Evolutionary conservation across 2,113 vertebrate species (phyloP).

Genomic region (Pollachius pollachius): DNA sequence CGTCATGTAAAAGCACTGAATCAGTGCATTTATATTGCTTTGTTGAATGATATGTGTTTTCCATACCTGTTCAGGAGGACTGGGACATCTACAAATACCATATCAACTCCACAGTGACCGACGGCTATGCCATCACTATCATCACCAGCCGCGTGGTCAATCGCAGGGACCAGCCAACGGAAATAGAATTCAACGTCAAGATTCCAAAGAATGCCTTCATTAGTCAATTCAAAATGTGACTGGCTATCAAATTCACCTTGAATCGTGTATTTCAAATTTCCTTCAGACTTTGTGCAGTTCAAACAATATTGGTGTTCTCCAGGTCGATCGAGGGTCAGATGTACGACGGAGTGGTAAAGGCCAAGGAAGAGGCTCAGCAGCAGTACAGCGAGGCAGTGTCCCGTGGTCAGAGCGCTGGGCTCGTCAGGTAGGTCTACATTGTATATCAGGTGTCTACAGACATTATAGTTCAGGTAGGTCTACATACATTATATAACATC

Average conservation of each 20-base stretch:
- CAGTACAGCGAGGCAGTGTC: slow-evolving; percentile 86
- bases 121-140: slow-evolving; percentile 86
- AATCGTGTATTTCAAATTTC: neutral
- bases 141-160: slow-evolving; percentile 89
- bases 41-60: neutral
- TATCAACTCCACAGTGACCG: slow-evolving; percentile 84
- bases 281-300: neutral
- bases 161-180: slow-evolving; percentile 71
- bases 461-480: no score
- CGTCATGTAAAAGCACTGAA: no score
- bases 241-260: neutral
- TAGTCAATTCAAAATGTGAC: slow-evolving; percentile 90
- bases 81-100: slow-evolving; percentile 86
- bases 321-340: slow-evolving; percentile 83
- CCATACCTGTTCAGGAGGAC: slow-evolving; percentile 10
- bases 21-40: neutral
- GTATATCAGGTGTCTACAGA: no score
- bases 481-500: no score
- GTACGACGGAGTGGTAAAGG: slow-evolving; percentile 87
- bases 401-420: slow-evolving; percentile 85
- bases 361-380: slow-evolving; percentile 83
- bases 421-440: slow-evolving; percentile 79
- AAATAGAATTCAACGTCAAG: slow-evolving; percentile 85
- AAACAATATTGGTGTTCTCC: neutral
- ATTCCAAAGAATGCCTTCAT: slow-evolving; percentile 96